These are phyloP conservation scores for Rhagologus leucostigma DNA, from an alignment of 2,113 vertebrate species.

Conservation along the genomic window DNA sequence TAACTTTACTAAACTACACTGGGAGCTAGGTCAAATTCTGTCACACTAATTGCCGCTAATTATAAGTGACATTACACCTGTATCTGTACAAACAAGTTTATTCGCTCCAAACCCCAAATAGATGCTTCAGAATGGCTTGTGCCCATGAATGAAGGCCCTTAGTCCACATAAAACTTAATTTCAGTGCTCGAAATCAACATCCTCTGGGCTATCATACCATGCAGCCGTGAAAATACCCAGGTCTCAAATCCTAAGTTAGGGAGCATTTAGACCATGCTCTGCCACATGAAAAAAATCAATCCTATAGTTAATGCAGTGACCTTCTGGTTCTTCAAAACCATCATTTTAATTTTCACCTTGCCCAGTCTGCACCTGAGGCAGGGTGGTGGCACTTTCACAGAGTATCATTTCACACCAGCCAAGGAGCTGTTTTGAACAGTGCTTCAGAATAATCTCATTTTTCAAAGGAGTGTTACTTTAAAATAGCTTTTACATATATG, in stretches of 20 bases:
- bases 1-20: background rate
- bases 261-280: background rate
- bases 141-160: background rate
- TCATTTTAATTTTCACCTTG: background rate
- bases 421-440: background rate
- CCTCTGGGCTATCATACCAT: background rate
- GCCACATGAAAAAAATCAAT: background rate
- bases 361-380: background rate
- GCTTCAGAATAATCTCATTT: background rate
- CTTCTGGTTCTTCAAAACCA: background rate
- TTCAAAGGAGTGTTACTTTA: background rate
- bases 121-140: background rate
- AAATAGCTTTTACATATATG: background rate
- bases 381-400: background rate
- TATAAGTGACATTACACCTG: background rate
- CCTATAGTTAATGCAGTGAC: background rate
- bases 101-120: background rate
- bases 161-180: background rate
- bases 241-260: background rate
- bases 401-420: background rate
- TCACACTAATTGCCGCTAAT: background rate
- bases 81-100: background rate
- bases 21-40: background rate
- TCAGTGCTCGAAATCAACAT: background rate
- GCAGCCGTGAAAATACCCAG: background rate